Percentiles rank a stretch among this genome's conserved stretches.
phyloP scores from a whole-genome alignment of 2,797 vertebrate genomes.

The Peromyscus nudipes region DNA sequence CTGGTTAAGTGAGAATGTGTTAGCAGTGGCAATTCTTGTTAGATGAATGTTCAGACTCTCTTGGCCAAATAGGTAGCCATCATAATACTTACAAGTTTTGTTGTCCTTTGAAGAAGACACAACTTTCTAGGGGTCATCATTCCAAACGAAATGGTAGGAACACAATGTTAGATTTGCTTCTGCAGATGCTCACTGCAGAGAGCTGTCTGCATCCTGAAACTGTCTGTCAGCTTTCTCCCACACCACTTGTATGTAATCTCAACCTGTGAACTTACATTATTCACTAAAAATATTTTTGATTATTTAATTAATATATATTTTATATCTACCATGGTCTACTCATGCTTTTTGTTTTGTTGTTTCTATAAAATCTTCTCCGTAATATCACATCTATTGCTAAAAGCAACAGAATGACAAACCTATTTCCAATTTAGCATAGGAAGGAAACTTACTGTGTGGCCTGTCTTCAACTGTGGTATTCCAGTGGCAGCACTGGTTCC shows the following conservation, averaged over 20 bases:
- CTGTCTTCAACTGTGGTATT: not conserved
- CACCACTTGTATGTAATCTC: not conserved
- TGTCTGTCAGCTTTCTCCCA: not conserved
- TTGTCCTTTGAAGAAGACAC: not conserved
- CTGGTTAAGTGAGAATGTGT: not conserved
- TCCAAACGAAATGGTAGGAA: not conserved
- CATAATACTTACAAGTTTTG: not conserved
- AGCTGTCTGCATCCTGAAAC: not conserved
- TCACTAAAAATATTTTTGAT: constrained; percentile 12
- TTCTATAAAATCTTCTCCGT: not conserved
- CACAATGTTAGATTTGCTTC: not conserved
- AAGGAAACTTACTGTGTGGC: not conserved
- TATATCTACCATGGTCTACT: not conserved
- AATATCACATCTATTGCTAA: not conserved
- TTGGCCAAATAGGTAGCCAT: not conserved
- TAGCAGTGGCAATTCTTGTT: not conserved
- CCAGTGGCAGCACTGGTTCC: not conserved
- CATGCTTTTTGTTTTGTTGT: not conserved
- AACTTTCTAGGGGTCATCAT: not conserved
- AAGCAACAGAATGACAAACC: not conserved
- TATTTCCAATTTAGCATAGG: not conserved
- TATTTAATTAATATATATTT: not conserved
- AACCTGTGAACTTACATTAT: not conserved
- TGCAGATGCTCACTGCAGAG: not conserved
- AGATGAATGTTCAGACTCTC: not conserved